These are phyloP conservation scores for Kryphioiulus occultus DNA, from an alignment of 2,888 invertebrate genomes.

Conservation along the genomic window DNA sequence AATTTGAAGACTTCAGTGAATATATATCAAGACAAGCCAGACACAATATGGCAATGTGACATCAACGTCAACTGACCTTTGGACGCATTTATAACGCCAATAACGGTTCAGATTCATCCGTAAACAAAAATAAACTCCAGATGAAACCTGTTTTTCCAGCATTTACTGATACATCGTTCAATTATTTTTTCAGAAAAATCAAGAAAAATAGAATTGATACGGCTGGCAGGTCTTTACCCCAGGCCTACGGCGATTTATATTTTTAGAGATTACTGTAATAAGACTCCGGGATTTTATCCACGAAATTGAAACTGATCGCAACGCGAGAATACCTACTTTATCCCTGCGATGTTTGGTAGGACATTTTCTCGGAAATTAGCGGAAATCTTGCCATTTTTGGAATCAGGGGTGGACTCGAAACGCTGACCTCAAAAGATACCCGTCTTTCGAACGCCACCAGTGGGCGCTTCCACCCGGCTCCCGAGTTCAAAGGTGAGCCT, in stretches of 20 bases:
- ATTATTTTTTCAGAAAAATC: neutral
- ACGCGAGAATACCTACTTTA: neutral
- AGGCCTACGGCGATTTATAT: neutral
- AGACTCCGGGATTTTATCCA: neutral
- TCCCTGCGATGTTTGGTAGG: neutral
- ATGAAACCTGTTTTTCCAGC: neutral
- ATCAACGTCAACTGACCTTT: neutral
- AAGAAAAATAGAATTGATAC: neutral
- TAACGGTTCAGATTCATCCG: neutral
- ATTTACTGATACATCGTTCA: neutral
- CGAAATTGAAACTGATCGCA: neutral
- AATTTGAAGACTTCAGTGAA: too few species aligned
- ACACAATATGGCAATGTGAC: neutral
- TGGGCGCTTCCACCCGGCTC: neutral
- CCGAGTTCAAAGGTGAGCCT: neutral
- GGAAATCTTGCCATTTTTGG: neutral
- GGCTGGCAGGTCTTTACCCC: neutral
- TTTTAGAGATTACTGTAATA: neutral
- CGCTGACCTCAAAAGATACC: constrained; percentile 6
- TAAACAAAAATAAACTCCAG: neutral
- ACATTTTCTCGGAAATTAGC: neutral
- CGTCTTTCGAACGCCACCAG: neutral
- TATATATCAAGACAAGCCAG: too few species aligned
- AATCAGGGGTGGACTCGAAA: neutral
- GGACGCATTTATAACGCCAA: neutral